Evolutionary conservation across 2,888 invertebrate species (phyloP).

Genomic region (Lithophane ornitopus): DNA sequence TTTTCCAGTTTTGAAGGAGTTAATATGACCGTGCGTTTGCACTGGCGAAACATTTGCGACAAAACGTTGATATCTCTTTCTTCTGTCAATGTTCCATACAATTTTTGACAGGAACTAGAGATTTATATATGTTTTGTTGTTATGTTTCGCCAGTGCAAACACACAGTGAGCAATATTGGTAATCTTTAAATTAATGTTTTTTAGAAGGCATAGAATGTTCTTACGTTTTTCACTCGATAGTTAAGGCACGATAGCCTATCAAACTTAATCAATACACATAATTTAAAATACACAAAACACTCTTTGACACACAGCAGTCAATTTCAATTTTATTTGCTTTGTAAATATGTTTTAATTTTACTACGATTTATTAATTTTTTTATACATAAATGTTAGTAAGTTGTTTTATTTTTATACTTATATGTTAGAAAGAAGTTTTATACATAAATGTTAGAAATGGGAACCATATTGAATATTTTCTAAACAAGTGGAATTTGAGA

Average conservation of each 20-base stretch:
- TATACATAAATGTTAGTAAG: too few species aligned
- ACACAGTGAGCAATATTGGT: not conserved
- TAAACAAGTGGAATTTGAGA: not conserved
- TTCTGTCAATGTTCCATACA: too few species aligned
- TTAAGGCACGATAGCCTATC: too few species aligned
- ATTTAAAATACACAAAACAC: not conserved
- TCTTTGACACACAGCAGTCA: not conserved
- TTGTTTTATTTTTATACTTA: not conserved
- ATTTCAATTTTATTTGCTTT: not conserved
- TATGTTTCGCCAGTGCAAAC: too few species aligned
- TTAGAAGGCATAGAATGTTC: not conserved
- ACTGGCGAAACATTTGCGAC: too few species aligned
- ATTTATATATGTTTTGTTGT: too few species aligned
- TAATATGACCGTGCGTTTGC: too few species aligned
- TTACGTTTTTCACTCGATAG: not conserved
- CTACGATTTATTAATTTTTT: too few species aligned
- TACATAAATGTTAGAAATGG: not conserved
- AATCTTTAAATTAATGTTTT: not conserved
- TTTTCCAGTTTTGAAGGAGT: slow-evolving; percentile 23
- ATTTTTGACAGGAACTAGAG: too few species aligned
- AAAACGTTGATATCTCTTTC: too few species aligned
- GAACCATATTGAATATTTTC: too few species aligned
- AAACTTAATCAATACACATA: not conserved
- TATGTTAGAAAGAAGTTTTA: not conserved
- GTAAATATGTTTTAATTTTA: not conserved